Evolutionary conservation across 64 coral and sea anemone genomes (phyloP).

Genomic region (Cladopsammia gracilis): DNA sequence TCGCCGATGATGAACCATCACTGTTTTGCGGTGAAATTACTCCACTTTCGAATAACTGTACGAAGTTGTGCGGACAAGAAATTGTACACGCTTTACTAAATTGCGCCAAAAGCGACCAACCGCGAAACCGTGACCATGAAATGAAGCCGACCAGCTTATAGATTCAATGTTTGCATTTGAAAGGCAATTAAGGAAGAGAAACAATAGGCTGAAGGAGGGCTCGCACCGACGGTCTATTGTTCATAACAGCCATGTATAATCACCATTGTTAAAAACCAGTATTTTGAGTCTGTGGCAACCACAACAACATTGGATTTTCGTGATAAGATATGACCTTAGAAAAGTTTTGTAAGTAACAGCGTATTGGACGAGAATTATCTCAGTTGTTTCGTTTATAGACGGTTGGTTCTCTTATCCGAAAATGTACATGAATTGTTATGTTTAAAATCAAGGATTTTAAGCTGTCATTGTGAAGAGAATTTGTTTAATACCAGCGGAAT

Average conservation of each 20-base stretch:
- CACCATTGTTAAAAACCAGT: not conserved
- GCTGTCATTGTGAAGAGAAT: not conserved
- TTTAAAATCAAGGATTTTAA: not conserved
- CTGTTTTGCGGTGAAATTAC: too few relatives aligned
- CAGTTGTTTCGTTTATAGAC: not conserved
- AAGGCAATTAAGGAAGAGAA: constrained; percentile 23
- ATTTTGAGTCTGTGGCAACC: not conserved
- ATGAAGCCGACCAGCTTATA: constrained; percentile 11
- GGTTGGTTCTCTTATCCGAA: not conserved
- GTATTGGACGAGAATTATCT: too few relatives aligned
- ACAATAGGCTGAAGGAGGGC: constrained; percentile 20
- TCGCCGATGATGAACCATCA: too few relatives aligned
- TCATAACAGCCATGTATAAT: not conserved
- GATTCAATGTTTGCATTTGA: constrained; percentile 37
- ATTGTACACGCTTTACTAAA: not conserved
- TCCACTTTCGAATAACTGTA: not conserved
- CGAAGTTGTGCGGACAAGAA: not conserved
- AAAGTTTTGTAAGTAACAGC: too few relatives aligned
- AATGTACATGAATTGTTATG: not conserved
- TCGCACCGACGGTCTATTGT: not conserved
- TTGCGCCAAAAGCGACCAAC: not conserved
- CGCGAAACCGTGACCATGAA: constrained; percentile 15
- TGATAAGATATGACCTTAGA: not conserved
- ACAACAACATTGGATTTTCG: not conserved
- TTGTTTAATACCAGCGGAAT: not conserved